Evolutionary conservation across 2,113 vertebrate genomes (phyloP), one percentile per base, ranked within the genome.

Genomic region (Coracopsis vasa): DNA sequence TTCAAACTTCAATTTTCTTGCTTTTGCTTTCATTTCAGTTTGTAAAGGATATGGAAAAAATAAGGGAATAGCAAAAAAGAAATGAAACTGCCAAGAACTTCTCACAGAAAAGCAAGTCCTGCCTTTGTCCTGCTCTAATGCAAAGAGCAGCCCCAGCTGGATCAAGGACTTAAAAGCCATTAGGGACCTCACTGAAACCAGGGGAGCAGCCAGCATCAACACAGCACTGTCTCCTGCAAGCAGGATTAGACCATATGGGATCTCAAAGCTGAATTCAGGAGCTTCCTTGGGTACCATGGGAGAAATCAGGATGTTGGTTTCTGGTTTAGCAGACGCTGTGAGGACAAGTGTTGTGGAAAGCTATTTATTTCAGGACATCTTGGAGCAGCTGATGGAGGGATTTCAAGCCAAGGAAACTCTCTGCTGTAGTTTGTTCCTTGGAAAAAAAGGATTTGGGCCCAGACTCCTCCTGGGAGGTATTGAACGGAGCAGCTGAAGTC

Each of bases 321-420:
- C 45, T 74, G 60, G 19, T 70, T 66, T 13, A 56, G 61, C 67
- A 89, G 69, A 81, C 11, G 48, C 24, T 3, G 0, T 37, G 41
- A 93, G 54, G 84, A 79, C 33, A 39, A 86, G 42, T 0, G 3
- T 29, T 67, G 56, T 7, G 65, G 77, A 72, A 85, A 95, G 16
- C 1, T 88, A 5, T 85, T 92, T 31, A 44, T 58, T 51, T 64
- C 16, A 21, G 60, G 33, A n/a, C 2, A 16, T 62, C 42, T n/a
- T 44, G 61, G 69, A 96, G 73, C 51, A 91, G 91, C 73, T 65
- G 51, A 39, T 31, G 77, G 54, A 92, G 50, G 89, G 47, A 61
- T 87, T 81, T 84, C 35, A 37, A 71, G 89, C 65, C 86, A 89
- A 95, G 83, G 64, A 91, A 94, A 95, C 2, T 92, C 45, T 1